These are phyloP conservation scores for Pangasius mekongensis DNA, from an alignment of 2,797 vertebrate species.

Conservation along the genomic window DNA sequence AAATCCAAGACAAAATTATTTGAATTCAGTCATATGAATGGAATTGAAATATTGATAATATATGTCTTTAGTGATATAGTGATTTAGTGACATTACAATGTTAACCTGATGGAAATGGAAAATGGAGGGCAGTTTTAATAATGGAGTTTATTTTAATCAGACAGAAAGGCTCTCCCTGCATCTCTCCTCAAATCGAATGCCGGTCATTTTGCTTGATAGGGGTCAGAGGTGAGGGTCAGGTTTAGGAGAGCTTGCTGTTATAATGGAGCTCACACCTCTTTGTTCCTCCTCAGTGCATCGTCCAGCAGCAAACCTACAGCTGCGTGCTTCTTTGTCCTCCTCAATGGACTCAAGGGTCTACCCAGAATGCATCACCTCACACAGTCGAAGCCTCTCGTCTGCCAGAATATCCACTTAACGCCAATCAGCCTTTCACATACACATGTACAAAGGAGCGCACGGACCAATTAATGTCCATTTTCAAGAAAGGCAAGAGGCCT, in stretches of 20 bases:
- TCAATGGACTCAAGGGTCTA: conserved; percentile 35
- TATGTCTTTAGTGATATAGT: background rate
- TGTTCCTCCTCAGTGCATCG: conserved; percentile 9
- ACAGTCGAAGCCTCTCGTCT: conserved; percentile 22
- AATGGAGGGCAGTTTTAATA: background rate
- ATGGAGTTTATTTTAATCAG: background rate
- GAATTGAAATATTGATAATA: background rate
- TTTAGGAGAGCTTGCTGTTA: conserved; percentile 21
- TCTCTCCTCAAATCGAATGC: background rate
- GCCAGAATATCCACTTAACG: conserved; percentile 39
- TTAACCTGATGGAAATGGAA: background rate
- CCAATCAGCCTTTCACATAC: conserved; percentile 34
- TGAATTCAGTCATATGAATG: background rate
- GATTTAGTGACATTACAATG: background rate
- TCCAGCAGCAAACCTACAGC: conserved; percentile 32
- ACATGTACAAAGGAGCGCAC: conserved; percentile 12
- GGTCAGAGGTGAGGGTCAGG: conserved; percentile 38
- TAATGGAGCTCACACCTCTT: conserved; percentile 9
- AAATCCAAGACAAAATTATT: background rate
- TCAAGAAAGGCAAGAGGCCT: conserved; percentile 16
- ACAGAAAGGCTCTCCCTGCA: background rate
- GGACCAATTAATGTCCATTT: conserved; percentile 32
- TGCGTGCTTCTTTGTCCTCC: conserved; percentile 50
- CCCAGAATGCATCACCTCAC: conserved; percentile 38
- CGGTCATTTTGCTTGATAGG: conserved; percentile 1